A percentile compares a stretch with the other conserved stretches of the same genome.
phyloP scores from a whole-genome alignment of 1,140 invertebrate genomes.

The Cylas formicarius region DNA sequence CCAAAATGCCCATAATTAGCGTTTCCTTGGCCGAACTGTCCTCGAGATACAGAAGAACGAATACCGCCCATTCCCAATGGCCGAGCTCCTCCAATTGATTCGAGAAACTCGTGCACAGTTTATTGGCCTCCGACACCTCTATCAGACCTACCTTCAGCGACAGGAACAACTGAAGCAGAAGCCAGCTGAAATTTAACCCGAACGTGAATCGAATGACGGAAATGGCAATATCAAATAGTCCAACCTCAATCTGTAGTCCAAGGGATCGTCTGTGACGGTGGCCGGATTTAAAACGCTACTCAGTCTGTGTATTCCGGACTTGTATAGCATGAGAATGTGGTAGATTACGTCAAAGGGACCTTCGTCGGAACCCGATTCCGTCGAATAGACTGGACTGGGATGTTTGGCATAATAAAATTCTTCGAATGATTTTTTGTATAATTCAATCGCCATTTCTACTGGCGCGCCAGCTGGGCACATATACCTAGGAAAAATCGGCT shows the following conservation, averaged over 20 bases:
- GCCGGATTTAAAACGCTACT: conserved; percentile 67
- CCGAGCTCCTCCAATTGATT: conserved; percentile 75
- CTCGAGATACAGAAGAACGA: conserved; percentile 74
- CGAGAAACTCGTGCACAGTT: conserved; percentile 67
- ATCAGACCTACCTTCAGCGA: conserved; percentile 65
- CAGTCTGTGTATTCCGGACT: conserved; percentile 53
- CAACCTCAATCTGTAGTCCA: conserved; percentile 75
- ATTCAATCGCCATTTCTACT: conserved; percentile 58
- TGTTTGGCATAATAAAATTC: conserved; percentile 46
- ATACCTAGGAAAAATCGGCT: conserved; percentile 19
- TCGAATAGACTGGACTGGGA: conserved; percentile 51
- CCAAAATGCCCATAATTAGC: conserved; percentile 59
- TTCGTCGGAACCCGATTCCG: conserved; percentile 17
- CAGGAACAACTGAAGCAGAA: conserved; percentile 63
- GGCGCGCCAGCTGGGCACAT: conserved; percentile 50
- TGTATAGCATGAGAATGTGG: conserved; percentile 72
- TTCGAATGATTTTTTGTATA: conserved; percentile 61
- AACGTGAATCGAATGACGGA: too few species aligned
- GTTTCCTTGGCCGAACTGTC: conserved; percentile 54
- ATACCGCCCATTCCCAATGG: conserved; percentile 85
- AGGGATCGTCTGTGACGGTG: conserved; percentile 67
- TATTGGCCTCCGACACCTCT: conserved; percentile 48
- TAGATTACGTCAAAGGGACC: conserved; percentile 67
- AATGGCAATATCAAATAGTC: conserved; percentile 3
- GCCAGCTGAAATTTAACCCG: conserved; percentile 55